phyloP scores from a whole-genome alignment of 2,113 vertebrate genomes.

The Rhabdornis inornatus region DNA sequence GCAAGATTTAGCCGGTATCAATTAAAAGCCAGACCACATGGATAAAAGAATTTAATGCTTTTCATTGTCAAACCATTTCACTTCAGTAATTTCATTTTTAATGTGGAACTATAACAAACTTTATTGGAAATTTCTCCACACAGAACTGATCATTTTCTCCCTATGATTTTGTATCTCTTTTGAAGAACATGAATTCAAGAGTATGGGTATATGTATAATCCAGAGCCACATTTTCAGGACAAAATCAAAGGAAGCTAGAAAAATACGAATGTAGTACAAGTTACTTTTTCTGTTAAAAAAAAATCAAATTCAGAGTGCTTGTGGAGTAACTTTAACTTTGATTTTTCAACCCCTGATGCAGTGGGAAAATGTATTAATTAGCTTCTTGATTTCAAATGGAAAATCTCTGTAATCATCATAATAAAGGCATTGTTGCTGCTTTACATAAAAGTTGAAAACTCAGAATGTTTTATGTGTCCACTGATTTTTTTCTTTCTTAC shows the following conservation, averaged over 20 bases:
- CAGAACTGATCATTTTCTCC: background rate
- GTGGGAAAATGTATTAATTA: conserved; percentile 39
- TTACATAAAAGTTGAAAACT: conserved; percentile 71
- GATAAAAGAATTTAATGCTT: background rate
- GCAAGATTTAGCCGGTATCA: background rate
- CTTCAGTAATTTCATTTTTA: background rate
- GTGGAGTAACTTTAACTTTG: conserved; percentile 1
- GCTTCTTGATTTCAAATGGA: conserved; percentile 59
- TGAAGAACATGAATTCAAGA: background rate
- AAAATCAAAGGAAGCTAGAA: background rate
- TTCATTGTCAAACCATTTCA: background rate
- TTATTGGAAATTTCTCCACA: background rate
- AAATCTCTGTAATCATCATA: conserved; percentile 47
- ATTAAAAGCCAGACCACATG: background rate
- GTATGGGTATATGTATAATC: background rate
- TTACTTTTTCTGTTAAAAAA: conserved; percentile 27
- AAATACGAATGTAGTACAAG: background rate
- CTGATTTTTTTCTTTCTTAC: conserved; percentile 78
- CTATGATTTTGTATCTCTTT: background rate
- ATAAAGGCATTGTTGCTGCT: conserved; percentile 66
- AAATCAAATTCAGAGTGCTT: background rate
- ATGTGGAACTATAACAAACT: background rate
- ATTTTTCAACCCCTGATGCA: conserved; percentile 66
- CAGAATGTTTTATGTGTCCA: conserved; percentile 69
- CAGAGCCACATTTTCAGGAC: background rate